Evolutionary conservation across 2,888 invertebrate genomes (phyloP), one percentile per base, ranked within the genome.

Genomic region (Apodemia duryi): DNA sequence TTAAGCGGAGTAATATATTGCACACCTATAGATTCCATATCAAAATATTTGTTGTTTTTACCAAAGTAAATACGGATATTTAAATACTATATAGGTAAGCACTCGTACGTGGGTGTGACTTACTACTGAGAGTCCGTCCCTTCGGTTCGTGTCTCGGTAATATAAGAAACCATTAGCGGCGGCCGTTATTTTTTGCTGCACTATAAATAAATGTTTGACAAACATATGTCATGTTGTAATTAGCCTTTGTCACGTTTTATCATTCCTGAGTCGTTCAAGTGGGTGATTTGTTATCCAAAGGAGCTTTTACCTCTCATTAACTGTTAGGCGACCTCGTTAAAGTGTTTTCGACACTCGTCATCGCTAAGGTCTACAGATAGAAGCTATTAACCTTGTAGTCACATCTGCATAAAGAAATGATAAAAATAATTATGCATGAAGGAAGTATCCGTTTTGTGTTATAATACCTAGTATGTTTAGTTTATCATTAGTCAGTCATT

Each of bases 261-360:
- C 73, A 69, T 70, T 72, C 69, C 69, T 70, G 70, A 70, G 67
- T n/a, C 70, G 71, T 73, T 71, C 70, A 71, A 75, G 72, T 72
- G 72, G 71, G 73, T 77, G 76, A 78, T 78, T 76, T 77, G 78
- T 78, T 82, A 84, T 84, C 81, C 76, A 71, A 79, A 84, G 80
- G 80, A 84, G 85, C 83, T 87, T 88, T 88, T 86, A 85, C 85
- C 80, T 78, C 78, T 84, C 84, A 86, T 86, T 86, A 85, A 88
- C 88, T 81, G 89, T 88, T 85, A 84, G 70, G 72, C 78, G 85
- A 77, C 87, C 88, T 82, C 80, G 81, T 80, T 86, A 71, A 77
- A 77, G 77, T 77, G 75, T 75, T 78, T 82, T 81, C 81, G 82
- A 82, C 82, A 81, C 72, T 76, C 72, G 73, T 79, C 74, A 78